These are phyloP conservation scores for Aptenodytes patagonicus DNA, from an alignment of 2,113 vertebrate genomes.

Conservation along the genomic window DNA sequence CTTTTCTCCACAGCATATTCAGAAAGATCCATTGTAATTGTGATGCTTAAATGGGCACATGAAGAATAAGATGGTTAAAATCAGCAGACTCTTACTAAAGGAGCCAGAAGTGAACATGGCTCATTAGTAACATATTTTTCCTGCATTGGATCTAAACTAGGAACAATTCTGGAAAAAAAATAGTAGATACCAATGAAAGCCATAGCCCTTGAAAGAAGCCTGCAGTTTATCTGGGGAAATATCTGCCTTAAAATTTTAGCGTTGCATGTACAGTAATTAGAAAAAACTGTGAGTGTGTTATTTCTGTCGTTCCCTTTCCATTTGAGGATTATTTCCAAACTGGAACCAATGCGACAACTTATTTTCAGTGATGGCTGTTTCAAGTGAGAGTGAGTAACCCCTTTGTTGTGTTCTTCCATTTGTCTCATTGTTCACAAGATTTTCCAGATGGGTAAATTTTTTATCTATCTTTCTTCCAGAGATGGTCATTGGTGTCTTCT, in stretches of 20 bases:
- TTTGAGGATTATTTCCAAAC: neutral
- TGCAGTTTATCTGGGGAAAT: neutral
- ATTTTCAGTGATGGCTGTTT: neutral
- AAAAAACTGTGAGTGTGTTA: neutral
- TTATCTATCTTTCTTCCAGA: neutral
- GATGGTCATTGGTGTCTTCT: neutral
- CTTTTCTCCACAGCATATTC: neutral
- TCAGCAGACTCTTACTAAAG: neutral
- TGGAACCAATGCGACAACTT: neutral
- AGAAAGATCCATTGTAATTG: neutral
- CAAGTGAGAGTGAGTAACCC: slow-evolving; percentile 5
- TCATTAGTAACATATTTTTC: neutral
- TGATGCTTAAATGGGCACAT: neutral
- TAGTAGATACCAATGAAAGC: neutral
- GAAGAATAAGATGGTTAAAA: neutral
- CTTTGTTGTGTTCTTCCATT: neutral
- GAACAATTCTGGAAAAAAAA: neutral
- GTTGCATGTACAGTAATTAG: neutral
- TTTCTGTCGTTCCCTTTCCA: neutral
- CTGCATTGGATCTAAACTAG: neutral
- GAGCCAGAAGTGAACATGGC: neutral
- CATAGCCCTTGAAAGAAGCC: neutral
- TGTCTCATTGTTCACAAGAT: neutral
- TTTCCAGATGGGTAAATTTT: neutral
- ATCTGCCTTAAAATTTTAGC: neutral